A percentile compares a stretch with the other conserved stretches of the same genome.
phyloP scores from a whole-genome alignment of 2,113 vertebrate genomes.

The Nesoenas mayeri region DNA sequence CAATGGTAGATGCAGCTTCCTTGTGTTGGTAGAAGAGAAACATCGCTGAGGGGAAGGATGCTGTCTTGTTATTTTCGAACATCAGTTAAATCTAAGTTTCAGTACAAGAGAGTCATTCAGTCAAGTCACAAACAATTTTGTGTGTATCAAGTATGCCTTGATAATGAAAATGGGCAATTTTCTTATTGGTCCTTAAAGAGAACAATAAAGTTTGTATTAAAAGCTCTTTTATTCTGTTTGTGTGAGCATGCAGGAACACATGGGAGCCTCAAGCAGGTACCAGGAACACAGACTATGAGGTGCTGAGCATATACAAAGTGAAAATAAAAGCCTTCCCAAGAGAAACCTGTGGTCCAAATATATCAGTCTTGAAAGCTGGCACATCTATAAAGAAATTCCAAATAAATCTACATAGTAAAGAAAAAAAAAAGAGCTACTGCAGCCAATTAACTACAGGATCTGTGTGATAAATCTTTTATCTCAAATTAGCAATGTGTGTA shows the following conservation, averaged over 20 bases:
- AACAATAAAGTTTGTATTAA: background rate
- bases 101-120: background rate
- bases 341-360: background rate
- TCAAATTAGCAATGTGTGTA: constrained; percentile 42
- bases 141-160: background rate
- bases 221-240: constrained; percentile 24
- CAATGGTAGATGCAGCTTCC: background rate
- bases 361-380: constrained; percentile 28
- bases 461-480: constrained; percentile 44
- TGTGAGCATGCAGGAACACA: background rate
- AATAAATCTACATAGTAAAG: constrained; percentile 36
- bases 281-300: background rate
- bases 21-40: background rate
- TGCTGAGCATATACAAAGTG: background rate
- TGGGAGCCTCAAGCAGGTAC: background rate
- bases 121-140: background rate
- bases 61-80: constrained; percentile 6
- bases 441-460: background rate
- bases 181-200: constrained; percentile 20
- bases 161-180: background rate
- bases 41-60: background rate
- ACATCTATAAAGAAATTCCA: constrained; percentile 45
- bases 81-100: background rate
- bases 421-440: background rate
- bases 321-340: constrained; percentile 9